These are phyloP conservation scores for Telenomus remus DNA, from an alignment of 1,140 invertebrate genomes.

Conservation along the genomic window DNA sequence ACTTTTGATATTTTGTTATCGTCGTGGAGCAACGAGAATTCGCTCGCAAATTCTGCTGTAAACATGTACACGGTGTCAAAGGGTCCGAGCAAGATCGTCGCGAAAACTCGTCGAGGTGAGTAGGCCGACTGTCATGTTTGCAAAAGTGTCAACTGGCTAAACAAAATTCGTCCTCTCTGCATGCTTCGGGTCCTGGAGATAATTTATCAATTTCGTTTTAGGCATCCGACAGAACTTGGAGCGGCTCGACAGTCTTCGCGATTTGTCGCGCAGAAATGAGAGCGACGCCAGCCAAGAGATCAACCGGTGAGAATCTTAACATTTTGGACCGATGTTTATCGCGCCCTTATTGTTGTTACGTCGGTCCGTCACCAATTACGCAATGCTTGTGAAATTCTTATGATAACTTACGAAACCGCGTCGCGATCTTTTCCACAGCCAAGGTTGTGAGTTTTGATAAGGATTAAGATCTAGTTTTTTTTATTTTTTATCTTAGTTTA, in stretches of 20 bases:
- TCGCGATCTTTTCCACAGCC: background rate
- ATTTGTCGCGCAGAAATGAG: conserved; percentile 79
- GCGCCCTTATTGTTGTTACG: conserved; percentile 20
- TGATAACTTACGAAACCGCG: conserved; percentile 33
- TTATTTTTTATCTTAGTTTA: no score
- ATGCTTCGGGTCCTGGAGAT: background rate
- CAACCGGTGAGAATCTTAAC: conserved; percentile 72
- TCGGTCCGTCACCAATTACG: conserved; percentile 35
- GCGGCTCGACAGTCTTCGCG: conserved; percentile 80
- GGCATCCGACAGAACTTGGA: conserved; percentile 82
- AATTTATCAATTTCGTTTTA: conserved; percentile 50
- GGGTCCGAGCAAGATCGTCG: conserved; percentile 89
- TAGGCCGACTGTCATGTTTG: conserved; percentile 8
- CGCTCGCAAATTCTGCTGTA: background rate
- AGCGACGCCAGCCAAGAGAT: conserved; percentile 77
- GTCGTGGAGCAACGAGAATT: no score
- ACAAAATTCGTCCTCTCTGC: background rate
- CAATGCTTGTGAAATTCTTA: conserved; percentile 53
- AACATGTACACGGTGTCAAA: conserved; percentile 90
- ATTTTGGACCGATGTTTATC: conserved; percentile 14
- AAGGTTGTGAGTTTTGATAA: conserved; percentile 17
- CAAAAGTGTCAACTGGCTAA: conserved; percentile 9
- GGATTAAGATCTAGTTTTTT: no score
- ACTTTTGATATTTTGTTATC: no score
- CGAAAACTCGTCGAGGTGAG: conserved; percentile 87